Percentiles rank a stretch among this genome's conserved stretches.
phyloP scores from a whole-genome alignment of 1,140 invertebrate species.

The Cotesia typhae region DNA sequence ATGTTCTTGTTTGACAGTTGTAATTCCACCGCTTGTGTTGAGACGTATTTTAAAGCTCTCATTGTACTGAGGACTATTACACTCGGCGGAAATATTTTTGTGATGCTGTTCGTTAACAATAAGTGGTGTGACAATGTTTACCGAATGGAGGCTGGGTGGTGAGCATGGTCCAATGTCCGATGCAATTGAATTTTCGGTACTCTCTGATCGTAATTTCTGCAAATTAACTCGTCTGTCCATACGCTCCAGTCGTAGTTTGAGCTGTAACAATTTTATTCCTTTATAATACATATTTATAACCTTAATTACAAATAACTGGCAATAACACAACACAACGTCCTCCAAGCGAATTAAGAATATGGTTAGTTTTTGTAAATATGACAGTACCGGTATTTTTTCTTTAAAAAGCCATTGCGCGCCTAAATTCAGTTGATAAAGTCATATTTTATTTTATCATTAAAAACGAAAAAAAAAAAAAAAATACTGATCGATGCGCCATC shows the following conservation, averaged over 20 bases:
- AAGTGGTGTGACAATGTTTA: constrained; percentile 20
- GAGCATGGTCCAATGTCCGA: constrained; percentile 56
- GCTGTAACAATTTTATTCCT: constrained; percentile 58
- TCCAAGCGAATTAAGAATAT: not conserved
- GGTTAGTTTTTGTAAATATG: not conserved
- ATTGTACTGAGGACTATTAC: constrained; percentile 52
- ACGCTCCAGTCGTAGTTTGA: constrained; percentile 67
- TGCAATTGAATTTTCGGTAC: constrained; percentile 53
- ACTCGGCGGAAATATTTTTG: constrained; percentile 49
- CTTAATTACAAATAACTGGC: constrained; percentile 1
- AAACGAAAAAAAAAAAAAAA: no score
- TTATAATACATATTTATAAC: constrained; percentile 28
- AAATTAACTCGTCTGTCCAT: constrained; percentile 67
- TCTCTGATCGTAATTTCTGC: constrained; percentile 59
- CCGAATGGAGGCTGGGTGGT: constrained; percentile 53
- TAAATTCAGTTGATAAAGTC: not conserved
- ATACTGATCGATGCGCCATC: no score
- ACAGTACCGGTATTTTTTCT: constrained; percentile 6
- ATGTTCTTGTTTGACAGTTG: constrained; percentile 59
- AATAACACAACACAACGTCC: not conserved
- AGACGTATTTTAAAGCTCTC: constrained; percentile 63
- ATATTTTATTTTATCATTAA: no score
- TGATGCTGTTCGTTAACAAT: constrained; percentile 44
- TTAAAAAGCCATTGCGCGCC: no score
- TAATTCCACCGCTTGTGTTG: constrained; percentile 61